phyloP scores from a whole-genome alignment of 2,888 invertebrate species.

The Tenthredo livida region DNA sequence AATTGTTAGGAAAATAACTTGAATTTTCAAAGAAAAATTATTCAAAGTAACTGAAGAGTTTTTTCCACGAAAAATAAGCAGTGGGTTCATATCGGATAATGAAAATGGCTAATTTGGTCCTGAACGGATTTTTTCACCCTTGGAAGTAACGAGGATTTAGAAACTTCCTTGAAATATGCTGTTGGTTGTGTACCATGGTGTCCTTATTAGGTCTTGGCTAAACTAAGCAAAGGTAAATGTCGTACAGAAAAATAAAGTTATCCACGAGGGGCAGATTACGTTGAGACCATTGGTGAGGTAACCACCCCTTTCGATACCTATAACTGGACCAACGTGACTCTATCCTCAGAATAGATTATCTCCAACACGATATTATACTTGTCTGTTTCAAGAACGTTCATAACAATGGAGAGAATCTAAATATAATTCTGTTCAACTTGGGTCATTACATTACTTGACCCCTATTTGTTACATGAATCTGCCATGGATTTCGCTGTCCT shows the following conservation, averaged over 20 bases:
- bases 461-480: not conserved
- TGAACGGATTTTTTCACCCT: too few relatives aligned
- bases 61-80: not conserved
- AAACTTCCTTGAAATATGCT: too few relatives aligned
- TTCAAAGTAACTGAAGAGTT: not conserved
- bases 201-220: not conserved
- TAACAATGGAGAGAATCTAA: not conserved
- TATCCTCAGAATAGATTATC: not conserved
- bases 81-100: not conserved
- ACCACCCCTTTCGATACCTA: not conserved
- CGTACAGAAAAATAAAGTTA: not conserved
- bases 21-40: not conserved
- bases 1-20: not conserved
- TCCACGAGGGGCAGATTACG: not conserved
- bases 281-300: not conserved
- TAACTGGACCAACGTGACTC: constrained; percentile 6
- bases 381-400: not conserved
- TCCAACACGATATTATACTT: not conserved
- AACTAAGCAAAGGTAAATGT: not conserved
- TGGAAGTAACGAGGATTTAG: too few relatives aligned
- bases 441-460: not conserved
- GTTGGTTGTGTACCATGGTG: not conserved
- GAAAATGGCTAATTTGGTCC: too few relatives aligned
- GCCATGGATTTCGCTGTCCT: not conserved
- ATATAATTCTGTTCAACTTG: not conserved